These are phyloP conservation scores for Venustaconcha ellipsiformis DNA, from an alignment of 1,140 invertebrate species.

Conservation along the genomic window DNA sequence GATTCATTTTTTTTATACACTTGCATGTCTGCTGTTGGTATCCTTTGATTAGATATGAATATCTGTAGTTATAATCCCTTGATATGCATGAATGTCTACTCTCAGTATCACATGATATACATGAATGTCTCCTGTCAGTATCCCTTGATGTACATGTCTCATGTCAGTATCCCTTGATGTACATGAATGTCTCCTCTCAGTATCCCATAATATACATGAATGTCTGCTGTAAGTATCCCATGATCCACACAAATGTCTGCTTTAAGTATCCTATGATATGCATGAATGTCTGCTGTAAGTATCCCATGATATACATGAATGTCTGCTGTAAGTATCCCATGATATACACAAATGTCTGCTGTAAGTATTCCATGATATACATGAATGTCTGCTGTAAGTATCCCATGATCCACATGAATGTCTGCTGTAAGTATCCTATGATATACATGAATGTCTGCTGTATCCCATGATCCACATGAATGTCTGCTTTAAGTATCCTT, in stretches of 20 bases:
- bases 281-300: background rate
- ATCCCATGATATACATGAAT: background rate
- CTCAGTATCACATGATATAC: background rate
- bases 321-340: background rate
- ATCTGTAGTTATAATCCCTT: too few species aligned
- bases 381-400: background rate
- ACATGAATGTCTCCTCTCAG: too few species aligned
- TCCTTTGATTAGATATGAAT: too few species aligned
- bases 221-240: too few species aligned
- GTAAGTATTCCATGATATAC: background rate
- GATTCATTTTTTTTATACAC: background rate
- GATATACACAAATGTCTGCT: too few species aligned
- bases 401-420: background rate
- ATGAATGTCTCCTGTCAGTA: background rate
- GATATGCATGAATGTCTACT: background rate
- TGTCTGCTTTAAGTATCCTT: too few species aligned
- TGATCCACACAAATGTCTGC: background rate
- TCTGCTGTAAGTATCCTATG: background rate
- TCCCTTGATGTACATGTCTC: background rate
- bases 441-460: background rate
- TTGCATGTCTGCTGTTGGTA: too few species aligned
- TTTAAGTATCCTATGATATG: too few species aligned
- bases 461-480: background rate
- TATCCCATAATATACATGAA: too few species aligned
- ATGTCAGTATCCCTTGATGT: too few species aligned